Evolutionary conservation across 2,888 invertebrate genomes (phyloP).

Genomic region (Catocala nupta): DNA sequence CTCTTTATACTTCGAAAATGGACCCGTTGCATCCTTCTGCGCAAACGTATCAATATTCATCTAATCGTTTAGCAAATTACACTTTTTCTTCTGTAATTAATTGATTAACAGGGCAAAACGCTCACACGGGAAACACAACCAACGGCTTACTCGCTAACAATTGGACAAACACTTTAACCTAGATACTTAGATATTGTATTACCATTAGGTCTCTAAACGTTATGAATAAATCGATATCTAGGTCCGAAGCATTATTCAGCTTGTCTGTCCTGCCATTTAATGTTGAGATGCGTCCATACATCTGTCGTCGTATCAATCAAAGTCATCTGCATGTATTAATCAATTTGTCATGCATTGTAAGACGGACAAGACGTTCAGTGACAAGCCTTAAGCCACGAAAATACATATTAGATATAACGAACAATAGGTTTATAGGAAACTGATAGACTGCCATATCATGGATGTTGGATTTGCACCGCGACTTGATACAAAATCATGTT

Average conservation of each 20-base stretch:
- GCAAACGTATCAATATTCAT: too few species aligned
- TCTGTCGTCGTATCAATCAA: conserved; percentile 32
- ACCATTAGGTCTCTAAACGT: conserved; percentile 8
- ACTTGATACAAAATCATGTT: too few species aligned
- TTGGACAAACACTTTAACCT: conserved; percentile 8
- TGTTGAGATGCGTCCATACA: conserved; percentile 22
- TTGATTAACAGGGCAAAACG: too few species aligned
- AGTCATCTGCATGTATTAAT: conserved; percentile 23
- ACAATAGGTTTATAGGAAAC: too few species aligned
- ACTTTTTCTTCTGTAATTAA: too few species aligned
- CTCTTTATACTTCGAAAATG: too few species aligned
- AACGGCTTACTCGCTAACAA: not conserved
- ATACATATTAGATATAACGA: too few species aligned
- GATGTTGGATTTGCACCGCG: too few species aligned
- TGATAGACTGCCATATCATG: too few species aligned
- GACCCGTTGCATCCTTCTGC: too few species aligned
- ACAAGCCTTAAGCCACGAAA: not conserved
- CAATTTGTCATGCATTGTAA: conserved; percentile 39
- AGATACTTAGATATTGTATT: conserved; percentile 16
- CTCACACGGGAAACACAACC: too few species aligned
- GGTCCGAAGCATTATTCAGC: conserved; percentile 5
- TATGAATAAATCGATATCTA: conserved; percentile 22
- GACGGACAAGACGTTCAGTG: not conserved
- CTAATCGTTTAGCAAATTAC: too few species aligned
- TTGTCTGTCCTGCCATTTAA: conserved; percentile 30